These are phyloP conservation scores for Drosophila baimaii DNA, from an alignment of 1,140 invertebrate genomes.

Conservation along the genomic window DNA sequence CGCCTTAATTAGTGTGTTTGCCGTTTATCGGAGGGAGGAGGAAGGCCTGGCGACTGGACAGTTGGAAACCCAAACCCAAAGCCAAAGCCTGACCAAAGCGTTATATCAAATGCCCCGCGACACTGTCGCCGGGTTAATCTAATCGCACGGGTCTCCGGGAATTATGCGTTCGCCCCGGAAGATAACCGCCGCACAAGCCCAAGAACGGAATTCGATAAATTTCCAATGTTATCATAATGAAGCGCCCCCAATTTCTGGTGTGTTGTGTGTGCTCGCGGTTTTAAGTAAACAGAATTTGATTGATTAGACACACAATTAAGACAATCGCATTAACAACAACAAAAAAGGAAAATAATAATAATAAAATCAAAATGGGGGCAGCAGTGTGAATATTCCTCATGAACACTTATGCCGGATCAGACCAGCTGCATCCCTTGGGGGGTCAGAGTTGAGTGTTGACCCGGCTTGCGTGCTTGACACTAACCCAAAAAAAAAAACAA, in stretches of 20 bases:
- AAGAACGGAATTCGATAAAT: slow-evolving; percentile 69
- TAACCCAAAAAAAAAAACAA: slow-evolving; percentile 29
- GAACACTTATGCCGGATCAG: not conserved
- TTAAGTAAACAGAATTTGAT: slow-evolving; percentile 62
- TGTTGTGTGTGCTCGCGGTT: slow-evolving; percentile 35
- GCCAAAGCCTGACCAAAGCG: slow-evolving; percentile 27
- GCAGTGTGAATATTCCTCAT: not conserved
- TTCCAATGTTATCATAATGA: slow-evolving; percentile 74
- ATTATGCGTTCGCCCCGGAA: slow-evolving; percentile 60
- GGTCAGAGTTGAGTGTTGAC: slow-evolving; percentile 46
- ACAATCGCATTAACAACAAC: slow-evolving; percentile 44
- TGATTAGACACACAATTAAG: slow-evolving; percentile 80
- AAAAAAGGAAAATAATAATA: not conserved
- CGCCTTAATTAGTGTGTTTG: slow-evolving; percentile 35
- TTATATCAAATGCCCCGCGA: slow-evolving; percentile 34
- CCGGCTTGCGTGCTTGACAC: slow-evolving; percentile 56
- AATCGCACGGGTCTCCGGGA: slow-evolving; percentile 63
- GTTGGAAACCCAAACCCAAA: slow-evolving; percentile 14
- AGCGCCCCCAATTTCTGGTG: slow-evolving; percentile 47
- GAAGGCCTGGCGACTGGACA: slow-evolving; percentile 30
- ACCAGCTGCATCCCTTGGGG: slow-evolving; percentile 26
- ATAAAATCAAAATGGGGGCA: slow-evolving; percentile 17
- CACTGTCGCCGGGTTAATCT: slow-evolving; percentile 63
- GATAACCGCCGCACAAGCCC: slow-evolving; percentile 55
- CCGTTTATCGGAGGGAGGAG: slow-evolving; percentile 36